Evolutionary conservation across 64 coral and sea anemone genomes (phyloP).

Genomic region (Acropora tenuis): DNA sequence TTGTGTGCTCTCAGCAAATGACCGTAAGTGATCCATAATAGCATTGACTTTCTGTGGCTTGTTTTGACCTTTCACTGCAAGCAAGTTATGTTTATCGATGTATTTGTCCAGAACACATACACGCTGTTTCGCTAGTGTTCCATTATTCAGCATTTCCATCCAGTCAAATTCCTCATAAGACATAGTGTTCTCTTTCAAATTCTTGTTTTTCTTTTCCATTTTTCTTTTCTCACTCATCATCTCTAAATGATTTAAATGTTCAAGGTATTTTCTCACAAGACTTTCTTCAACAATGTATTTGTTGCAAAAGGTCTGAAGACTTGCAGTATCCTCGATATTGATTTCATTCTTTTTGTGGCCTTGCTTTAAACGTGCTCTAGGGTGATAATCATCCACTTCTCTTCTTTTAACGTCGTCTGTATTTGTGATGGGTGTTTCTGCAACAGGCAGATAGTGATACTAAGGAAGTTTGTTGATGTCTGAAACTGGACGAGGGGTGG

Average conservation of each 20-base stretch:
- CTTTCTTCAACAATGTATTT: slow-evolving; percentile 73
- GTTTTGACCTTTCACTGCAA: slow-evolving; percentile 25
- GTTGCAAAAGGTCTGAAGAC: slow-evolving; percentile 60
- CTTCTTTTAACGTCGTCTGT: slow-evolving; percentile 21
- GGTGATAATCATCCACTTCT: slow-evolving; percentile 54
- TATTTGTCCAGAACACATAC: slow-evolving; percentile 41
- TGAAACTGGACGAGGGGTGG: slow-evolving; percentile 48
- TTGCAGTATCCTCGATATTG: slow-evolving; percentile 45
- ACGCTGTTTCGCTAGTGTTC: slow-evolving; percentile 49
- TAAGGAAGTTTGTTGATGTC: slow-evolving; percentile 15
- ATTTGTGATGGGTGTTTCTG: slow-evolving; percentile 23
- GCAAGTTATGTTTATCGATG: slow-evolving; percentile 21
- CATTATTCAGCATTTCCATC: slow-evolving; percentile 13
- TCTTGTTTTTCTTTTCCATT: slow-evolving; percentile 44
- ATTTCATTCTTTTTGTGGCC: slow-evolving; percentile 59
- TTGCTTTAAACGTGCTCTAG: slow-evolving; percentile 48
- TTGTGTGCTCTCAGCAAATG: neutral
- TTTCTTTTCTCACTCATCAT: slow-evolving; percentile 66
- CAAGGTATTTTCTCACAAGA: slow-evolving; percentile 49
- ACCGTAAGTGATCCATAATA: slow-evolving; percentile 24
- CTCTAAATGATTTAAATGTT: slow-evolving; percentile 72
- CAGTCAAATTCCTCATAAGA: slow-evolving; percentile 55
- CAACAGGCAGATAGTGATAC: too few species aligned
- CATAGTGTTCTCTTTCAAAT: slow-evolving; percentile 58
- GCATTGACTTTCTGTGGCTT: slow-evolving; percentile 16